These are phyloP conservation scores for Sylvia atricapilla DNA, from an alignment of 2,113 vertebrate genomes.

Conservation along the genomic window DNA sequence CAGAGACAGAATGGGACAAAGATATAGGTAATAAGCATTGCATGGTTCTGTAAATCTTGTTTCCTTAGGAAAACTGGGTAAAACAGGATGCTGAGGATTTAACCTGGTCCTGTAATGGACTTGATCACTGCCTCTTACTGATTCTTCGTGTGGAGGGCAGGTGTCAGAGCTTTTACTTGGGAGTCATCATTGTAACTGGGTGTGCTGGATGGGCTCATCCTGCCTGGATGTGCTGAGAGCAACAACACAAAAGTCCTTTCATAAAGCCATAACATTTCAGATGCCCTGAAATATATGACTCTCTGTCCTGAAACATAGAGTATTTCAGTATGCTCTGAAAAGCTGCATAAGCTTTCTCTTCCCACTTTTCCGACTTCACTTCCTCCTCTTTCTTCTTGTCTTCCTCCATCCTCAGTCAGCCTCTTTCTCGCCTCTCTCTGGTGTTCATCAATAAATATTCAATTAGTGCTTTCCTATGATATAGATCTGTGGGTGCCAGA, in stretches of 20 bases:
- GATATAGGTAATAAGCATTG: neutral
- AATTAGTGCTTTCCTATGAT: conserved; percentile 49
- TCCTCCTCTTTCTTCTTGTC: neutral
- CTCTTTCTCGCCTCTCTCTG: neutral
- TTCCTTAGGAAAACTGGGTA: neutral
- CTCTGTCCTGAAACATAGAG: neutral
- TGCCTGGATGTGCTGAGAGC: neutral
- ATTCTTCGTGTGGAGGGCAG: neutral
- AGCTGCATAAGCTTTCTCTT: neutral
- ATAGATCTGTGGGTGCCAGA: conserved; percentile 41
- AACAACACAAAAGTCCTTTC: neutral
- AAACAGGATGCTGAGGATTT: neutral
- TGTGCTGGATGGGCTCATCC: neutral
- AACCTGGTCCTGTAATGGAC: neutral
- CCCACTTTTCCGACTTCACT: neutral
- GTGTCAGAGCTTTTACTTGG: neutral
- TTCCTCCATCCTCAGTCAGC: neutral
- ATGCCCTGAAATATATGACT: neutral
- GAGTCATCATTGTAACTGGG: neutral
- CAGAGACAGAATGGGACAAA: neutral
- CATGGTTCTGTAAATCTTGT: neutral
- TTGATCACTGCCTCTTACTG: neutral
- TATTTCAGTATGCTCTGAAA: neutral
- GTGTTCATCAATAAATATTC: conserved; percentile 55
- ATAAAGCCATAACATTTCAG: neutral